Conservation (phyloP, 2,888 invertebrate species). For the Capitulum mitella region DNA sequence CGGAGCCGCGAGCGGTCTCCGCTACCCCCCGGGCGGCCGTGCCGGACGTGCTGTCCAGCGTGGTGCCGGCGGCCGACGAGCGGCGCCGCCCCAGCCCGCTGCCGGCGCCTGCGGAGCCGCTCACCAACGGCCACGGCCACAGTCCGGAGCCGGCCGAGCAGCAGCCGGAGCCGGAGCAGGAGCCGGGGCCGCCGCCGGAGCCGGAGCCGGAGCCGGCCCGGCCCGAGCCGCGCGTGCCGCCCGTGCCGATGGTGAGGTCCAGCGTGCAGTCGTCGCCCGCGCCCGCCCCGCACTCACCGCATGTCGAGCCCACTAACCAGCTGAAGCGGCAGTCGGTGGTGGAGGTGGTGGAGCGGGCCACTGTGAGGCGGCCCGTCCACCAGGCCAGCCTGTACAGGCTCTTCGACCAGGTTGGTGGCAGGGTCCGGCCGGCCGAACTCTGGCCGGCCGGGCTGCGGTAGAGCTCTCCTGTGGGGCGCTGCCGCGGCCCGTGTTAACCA, state of each 20-base stretch:
- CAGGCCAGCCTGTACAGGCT: constrained; percentile 38
- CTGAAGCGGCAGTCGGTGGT: constrained; percentile 42
- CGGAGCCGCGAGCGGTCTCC: neutral
- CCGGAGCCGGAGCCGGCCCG: neutral
- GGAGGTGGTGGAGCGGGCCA: constrained; percentile 44
- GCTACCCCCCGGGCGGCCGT: too few species aligned
- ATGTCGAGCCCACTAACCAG: constrained; percentile 30
- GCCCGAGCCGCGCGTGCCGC: neutral
- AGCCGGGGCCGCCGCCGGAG: neutral
- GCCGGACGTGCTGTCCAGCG: neutral
- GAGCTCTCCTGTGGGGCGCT: too few species aligned
- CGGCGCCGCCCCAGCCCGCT: neutral
- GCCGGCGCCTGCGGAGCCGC: neutral
- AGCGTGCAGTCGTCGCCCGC: neutral
- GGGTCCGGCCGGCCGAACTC: too few species aligned
- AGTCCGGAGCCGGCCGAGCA: neutral
- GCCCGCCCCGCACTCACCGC: constrained; percentile 28
- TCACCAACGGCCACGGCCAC: neutral
- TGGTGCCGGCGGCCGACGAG: neutral
- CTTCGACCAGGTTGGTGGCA: constrained; percentile 33
- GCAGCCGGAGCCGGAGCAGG: neutral
- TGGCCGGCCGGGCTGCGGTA: too few species aligned
- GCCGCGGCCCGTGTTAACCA: too few species aligned
- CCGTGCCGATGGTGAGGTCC: constrained; percentile 3
- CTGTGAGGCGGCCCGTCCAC: constrained; percentile 37